Evolutionary conservation across 2,113 vertebrate genomes (phyloP), one percentile per base, ranked within the genome.

Genomic region (Eclectus roratus): DNA sequence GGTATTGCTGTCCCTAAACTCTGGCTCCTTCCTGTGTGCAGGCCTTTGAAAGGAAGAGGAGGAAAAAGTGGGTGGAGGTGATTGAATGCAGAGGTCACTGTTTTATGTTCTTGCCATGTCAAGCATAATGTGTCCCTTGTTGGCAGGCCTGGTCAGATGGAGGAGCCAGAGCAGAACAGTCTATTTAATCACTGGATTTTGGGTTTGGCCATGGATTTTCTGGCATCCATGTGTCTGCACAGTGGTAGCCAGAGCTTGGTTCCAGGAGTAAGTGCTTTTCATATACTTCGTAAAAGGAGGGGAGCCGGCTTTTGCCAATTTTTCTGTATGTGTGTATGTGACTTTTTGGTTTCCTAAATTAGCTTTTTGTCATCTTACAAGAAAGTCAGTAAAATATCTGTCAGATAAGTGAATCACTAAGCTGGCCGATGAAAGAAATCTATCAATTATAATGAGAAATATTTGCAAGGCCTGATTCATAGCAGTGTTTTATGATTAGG

Each of bases 231-330:
- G n/a, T 52, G 78, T 50, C 71, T 71, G 72, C 82, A 50, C 90
- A 78, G 90, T 91, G 91, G 79, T 86, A 93, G 91, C 92, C 94
- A 95, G 88, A 96, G 90, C 91, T 52, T 37, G 46, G n/a, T 93
- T 95, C 92, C 94, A 96, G 93, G 33, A 93, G 64, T 77, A 33
- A 95, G 91, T 85, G 88, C 69, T 94, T 94, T 41, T 95, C 93
- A 7, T 88, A 31, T 84, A 77, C 74, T 94, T 90, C 86, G 69
- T 91, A 94, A 90, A 83, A 0, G 19, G 69, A 80, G 64, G 60
- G 68, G 82, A 71, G 17, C 31, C 44, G n/a, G 23, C n/a, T 84
- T 94, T 76, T 76, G 77, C 92, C 95, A 91, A 2, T 69, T 84
- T 70, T 91, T 80, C 65, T 91, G 17, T 52, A 77, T 35, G 35